Percentiles rank a stretch among this genome's conserved stretches.
Evolutionary conservation across 2,888 invertebrate genomes (phyloP).

Genomic region (Leptopterna dolabrata): DNA sequence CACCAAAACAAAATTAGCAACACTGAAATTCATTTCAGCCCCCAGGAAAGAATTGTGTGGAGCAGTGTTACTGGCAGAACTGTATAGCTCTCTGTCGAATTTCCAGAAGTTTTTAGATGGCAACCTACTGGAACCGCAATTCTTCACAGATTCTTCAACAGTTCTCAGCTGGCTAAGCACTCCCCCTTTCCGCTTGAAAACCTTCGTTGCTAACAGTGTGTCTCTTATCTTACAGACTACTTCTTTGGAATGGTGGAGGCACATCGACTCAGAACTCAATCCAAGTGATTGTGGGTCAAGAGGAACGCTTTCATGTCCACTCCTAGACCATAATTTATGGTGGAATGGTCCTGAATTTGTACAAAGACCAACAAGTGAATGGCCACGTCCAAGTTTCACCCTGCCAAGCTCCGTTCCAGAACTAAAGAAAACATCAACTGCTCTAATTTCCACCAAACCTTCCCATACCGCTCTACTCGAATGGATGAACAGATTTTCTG

Average conservation of each 20-base stretch:
- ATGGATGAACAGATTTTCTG: conserved; percentile 30
- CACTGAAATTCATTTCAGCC: conserved; percentile 49
- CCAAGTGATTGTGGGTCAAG: conserved; percentile 55
- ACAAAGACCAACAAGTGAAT: not conserved
- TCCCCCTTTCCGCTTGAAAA: conserved; percentile 56
- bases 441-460: not conserved
- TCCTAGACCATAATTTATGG: conserved; percentile 35
- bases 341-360: conserved; percentile 57
- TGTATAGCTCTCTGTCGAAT: not conserved
- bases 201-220: conserved; percentile 55
- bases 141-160: conserved; percentile 54
- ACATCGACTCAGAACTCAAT: conserved; percentile 48
- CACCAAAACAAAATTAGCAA: conserved; percentile 54
- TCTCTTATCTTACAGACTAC: conserved; percentile 14
- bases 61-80: conserved; percentile 44
- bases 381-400: not conserved
- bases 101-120: not conserved
- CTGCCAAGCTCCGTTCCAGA: not conserved
- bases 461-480: not conserved
- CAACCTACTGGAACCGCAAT: not conserved
- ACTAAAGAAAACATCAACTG: not conserved
- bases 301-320: conserved; percentile 27
- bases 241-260: conserved; percentile 36
- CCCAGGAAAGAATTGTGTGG: conserved; percentile 54
- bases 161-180: conserved; percentile 55